Evolutionary conservation across 64 coral and sea anemone species (phyloP).

Genomic region (Anthopleura sola): DNA sequence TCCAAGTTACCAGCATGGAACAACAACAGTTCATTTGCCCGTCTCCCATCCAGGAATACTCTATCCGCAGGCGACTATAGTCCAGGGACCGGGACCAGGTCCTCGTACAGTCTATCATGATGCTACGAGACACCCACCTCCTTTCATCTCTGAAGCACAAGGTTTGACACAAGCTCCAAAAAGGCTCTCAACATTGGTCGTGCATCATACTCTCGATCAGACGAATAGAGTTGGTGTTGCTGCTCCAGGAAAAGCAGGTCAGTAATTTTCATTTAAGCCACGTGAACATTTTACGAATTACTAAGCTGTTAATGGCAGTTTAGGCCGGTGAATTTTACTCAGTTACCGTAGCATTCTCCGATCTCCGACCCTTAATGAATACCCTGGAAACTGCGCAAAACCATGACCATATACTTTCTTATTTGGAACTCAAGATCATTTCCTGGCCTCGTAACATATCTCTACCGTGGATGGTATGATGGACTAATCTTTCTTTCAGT

Average conservation of each 20-base stretch:
- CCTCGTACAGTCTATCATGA: neutral
- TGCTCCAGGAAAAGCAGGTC: neutral
- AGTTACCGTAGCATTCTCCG: no score
- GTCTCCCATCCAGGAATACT: constrained; percentile 25
- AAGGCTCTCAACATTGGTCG: constrained; percentile 2
- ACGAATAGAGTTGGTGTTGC: neutral
- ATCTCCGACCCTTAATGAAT: no score
- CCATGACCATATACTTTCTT: no score
- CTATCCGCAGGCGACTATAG: neutral
- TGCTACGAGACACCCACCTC: neutral
- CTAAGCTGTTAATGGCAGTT: no score
- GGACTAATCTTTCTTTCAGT: no score
- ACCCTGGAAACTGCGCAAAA: no score
- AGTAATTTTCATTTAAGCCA: neutral
- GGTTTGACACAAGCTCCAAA: neutral
- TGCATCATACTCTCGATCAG: neutral
- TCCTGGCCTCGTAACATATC: no score
- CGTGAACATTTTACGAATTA: neutral
- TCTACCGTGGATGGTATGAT: no score
- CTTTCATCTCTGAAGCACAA: neutral
- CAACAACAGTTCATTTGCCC: neutral
- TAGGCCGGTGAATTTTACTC: no score
- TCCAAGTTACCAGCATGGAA: neutral
- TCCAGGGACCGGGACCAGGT: neutral
- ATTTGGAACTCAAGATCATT: no score